phyloP scores from a whole-genome alignment of 2,888 invertebrate genomes.

The Criorhina ranunculi region DNA sequence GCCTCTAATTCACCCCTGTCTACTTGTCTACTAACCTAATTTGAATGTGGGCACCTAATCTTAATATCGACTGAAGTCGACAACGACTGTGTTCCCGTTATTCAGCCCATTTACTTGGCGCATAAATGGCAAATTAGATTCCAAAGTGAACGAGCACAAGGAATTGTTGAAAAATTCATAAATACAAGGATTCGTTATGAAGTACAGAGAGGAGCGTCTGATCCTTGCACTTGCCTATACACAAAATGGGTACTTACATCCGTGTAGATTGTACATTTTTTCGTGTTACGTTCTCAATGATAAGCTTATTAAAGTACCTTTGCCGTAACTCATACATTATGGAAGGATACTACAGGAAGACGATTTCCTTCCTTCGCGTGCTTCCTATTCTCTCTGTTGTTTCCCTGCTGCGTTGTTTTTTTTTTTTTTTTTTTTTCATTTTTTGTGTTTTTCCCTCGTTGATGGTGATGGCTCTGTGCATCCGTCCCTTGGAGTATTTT shows the following conservation, averaged over 20 bases:
- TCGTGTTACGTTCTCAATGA: slow-evolving; percentile 72
- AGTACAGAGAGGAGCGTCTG: slow-evolving; percentile 21
- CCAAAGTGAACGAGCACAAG: slow-evolving; percentile 58
- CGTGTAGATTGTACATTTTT: slow-evolving; percentile 72
- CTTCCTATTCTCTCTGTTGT: slow-evolving; percentile 55
- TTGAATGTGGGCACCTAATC: slow-evolving; percentile 73
- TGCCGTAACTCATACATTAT: slow-evolving; percentile 76
- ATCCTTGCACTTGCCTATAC: slow-evolving; percentile 72
- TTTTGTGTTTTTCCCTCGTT: slow-evolving; percentile 8
- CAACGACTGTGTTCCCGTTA: slow-evolving; percentile 70
- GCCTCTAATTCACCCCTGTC: slow-evolving; percentile 23
- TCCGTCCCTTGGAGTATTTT: slow-evolving; percentile 62
- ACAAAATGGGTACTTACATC: slow-evolving; percentile 74
- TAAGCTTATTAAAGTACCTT: slow-evolving; percentile 77
- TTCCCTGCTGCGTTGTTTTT: slow-evolving; percentile 50
- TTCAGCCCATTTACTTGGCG: slow-evolving; percentile 74
- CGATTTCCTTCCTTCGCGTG: slow-evolving; percentile 70
- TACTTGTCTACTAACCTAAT: slow-evolving; percentile 70
- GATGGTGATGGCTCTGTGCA: slow-evolving; percentile 40
- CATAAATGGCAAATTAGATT: slow-evolving; percentile 76
- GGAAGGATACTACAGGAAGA: slow-evolving; percentile 75
- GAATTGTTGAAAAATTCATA: slow-evolving; percentile 73
- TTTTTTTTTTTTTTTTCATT: too few relatives aligned
- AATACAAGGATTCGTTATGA: slow-evolving; percentile 28
- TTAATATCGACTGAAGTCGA: slow-evolving; percentile 70